Conservation (phyloP, 2,797 vertebrate genomes). For the Anguilla megastoma region DNA sequence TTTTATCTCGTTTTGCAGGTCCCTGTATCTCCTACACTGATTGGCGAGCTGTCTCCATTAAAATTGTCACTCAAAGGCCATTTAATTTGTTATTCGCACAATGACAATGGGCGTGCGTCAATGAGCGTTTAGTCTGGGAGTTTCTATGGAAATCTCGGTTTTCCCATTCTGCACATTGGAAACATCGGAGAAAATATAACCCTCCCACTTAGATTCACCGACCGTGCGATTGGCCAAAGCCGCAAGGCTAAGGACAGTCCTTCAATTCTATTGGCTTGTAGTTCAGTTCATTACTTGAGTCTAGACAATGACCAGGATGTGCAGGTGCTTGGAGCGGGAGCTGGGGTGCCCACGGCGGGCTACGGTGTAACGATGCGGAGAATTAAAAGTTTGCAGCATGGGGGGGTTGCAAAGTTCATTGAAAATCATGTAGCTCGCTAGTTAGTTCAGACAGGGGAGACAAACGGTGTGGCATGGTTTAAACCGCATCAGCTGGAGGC, state of each 20-base stretch:
- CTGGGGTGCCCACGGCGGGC: constrained; percentile 14
- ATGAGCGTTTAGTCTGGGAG: neutral
- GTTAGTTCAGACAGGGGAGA: constrained; percentile 8
- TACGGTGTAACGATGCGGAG: neutral
- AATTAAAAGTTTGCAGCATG: neutral
- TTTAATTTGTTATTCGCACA: too few species aligned
- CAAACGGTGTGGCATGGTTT: neutral
- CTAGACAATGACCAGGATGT: constrained; percentile 23
- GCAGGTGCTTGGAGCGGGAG: constrained; percentile 30
- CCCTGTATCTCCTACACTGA: neutral
- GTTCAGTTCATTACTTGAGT: neutral
- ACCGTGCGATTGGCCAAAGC: neutral
- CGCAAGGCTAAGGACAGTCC: neutral
- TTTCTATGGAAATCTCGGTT: constrained; percentile 20
- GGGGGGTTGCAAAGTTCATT: neutral
- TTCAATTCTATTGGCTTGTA: constrained; percentile 20
- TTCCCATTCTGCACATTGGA: neutral
- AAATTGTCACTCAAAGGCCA: neutral
- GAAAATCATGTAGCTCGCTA: neutral
- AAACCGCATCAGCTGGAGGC: neutral
- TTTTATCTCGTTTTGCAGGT: neutral
- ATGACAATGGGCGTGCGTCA: neutral
- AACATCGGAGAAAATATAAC: neutral
- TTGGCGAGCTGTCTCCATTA: neutral
- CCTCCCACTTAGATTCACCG: neutral